These are phyloP conservation scores for Polyergus mexicanus DNA, from an alignment of 1,140 invertebrate genomes.

Conservation along the genomic window DNA sequence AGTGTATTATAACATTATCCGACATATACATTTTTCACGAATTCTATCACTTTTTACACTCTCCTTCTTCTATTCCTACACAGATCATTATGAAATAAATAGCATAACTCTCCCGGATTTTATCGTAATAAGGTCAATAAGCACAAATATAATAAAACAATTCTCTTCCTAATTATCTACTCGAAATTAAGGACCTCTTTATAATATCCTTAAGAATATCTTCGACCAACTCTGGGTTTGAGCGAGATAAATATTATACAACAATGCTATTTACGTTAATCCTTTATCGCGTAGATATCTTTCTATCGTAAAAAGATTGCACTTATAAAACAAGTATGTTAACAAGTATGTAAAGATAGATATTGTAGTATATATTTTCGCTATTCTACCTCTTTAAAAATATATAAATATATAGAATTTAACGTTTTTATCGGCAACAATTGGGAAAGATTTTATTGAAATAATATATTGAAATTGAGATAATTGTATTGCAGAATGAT, in stretches of 20 bases:
- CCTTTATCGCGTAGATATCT: conserved; percentile 35
- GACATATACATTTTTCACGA: conserved; percentile 61
- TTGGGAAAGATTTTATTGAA: background rate
- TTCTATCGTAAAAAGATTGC: conserved; percentile 2
- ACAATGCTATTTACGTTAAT: conserved; percentile 30
- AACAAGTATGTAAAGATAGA: conserved; percentile 26
- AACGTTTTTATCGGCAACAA: conserved; percentile 49
- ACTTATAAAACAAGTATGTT: conserved; percentile 18
- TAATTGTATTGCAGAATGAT: background rate
- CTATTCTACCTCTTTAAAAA: conserved; percentile 41
- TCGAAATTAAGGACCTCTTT: conserved; percentile 13
- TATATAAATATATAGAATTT: conserved; percentile 3
- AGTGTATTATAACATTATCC: conserved; percentile 68
- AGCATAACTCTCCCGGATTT: conserved; percentile 44
- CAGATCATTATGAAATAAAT: conserved; percentile 29
- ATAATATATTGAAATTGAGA: conserved; percentile 1
- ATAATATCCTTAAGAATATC: conserved; percentile 28
- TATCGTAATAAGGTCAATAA: conserved; percentile 65
- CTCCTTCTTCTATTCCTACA: background rate
- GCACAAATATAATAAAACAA: conserved; percentile 68
- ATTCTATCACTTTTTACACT: conserved; percentile 73
- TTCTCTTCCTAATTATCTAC: conserved; percentile 40
- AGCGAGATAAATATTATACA: background rate
- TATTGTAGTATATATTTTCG: conserved; percentile 36
- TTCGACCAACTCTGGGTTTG: background rate